Evolutionary conservation across 2,888 invertebrate species (phyloP), one percentile per base, ranked within the genome.

Genomic region (Campoletis raptor): DNA sequence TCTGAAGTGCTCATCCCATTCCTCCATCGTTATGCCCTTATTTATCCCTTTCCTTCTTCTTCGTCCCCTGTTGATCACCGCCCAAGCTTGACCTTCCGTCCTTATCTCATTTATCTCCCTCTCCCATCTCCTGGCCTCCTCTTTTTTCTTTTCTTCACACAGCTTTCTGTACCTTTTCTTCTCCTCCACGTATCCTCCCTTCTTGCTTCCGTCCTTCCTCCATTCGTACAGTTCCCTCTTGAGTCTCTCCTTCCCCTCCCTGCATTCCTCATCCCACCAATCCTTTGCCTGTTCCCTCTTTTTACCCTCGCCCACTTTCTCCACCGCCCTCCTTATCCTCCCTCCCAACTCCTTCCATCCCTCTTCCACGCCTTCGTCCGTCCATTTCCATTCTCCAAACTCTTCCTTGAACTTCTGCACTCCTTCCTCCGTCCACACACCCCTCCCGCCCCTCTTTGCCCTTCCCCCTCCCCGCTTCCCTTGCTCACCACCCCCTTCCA

Each of bases 111-210:
- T 73, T 52, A 86, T 18, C 48, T 48, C 48, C 6, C 1, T 18
- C 48, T 48, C 18, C 48, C 48, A 48, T 12, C 42, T 61, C 36
- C 78, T 78, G 21, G 7, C 37, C 45, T 24, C 42, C 40, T 52
- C 73, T 15, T 10, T 42, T 30, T 80, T 40, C 73, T 77, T 54
- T 48, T 15, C 69, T 24, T 81, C 42, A 12, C 42, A 81, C 79
- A 36, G 45, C 30, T 61, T 40, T 9, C 66, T 81, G 54, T 66
- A 64, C 52, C 64, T 12, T 2, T 12, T 12, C 76, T 9, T 86
- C 67, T 48, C 82, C n/a, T 9, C 76, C 48, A 18, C 64, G 42
- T 48, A 48, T 18, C 48, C 18, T 0, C 37, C 40, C 45, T 81
- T 72, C 2, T 61, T 45, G 15, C 18, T 72, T 36, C 9, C 18